Evolutionary conservation across 1,140 invertebrate genomes (phyloP).

Genomic region (Macrobrachium rosenbergii): DNA sequence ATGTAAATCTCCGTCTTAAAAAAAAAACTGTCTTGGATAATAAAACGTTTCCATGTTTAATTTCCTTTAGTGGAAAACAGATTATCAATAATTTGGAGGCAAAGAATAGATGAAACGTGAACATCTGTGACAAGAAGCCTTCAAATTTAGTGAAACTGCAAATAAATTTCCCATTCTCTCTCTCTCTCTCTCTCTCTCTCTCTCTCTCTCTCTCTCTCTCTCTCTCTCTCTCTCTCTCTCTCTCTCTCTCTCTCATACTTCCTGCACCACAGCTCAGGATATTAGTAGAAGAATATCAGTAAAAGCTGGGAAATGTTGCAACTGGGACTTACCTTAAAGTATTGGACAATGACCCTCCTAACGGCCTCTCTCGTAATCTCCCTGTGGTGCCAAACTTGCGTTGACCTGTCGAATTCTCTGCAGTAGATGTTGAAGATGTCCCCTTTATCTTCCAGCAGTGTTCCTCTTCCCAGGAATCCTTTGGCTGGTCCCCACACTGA

Average conservation of each 20-base stretch:
- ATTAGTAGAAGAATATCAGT: not conserved
- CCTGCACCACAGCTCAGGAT: not conserved
- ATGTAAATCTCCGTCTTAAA: too few species aligned
- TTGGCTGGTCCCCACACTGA: not conserved
- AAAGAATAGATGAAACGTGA: too few species aligned
- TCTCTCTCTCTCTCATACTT: not conserved
- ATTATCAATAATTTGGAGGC: too few species aligned
- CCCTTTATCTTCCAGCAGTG: slow-evolving; percentile 42
- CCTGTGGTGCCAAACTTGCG: slow-evolving; percentile 57
- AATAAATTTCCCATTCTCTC: too few species aligned
- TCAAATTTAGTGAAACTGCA: too few species aligned
- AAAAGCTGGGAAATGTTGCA: not conserved
- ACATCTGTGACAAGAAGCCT: too few species aligned
- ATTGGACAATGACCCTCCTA: slow-evolving; percentile 37
- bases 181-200: too few species aligned
- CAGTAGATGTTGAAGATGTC: slow-evolving; percentile 56
- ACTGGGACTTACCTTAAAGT: slow-evolving; percentile 44
- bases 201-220: too few species aligned
- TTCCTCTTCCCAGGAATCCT: slow-evolving; percentile 58
- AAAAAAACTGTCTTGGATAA: too few species aligned
- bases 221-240: too few species aligned
- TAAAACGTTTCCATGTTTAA: too few species aligned
- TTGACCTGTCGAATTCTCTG: slow-evolving; percentile 42
- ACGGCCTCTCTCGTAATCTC: slow-evolving; percentile 59
- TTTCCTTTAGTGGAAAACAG: too few species aligned